Evolutionary conservation across 2,888 invertebrate genomes (phyloP), one percentile per base, ranked within the genome.

Genomic region (Dynastes hyllus): DNA sequence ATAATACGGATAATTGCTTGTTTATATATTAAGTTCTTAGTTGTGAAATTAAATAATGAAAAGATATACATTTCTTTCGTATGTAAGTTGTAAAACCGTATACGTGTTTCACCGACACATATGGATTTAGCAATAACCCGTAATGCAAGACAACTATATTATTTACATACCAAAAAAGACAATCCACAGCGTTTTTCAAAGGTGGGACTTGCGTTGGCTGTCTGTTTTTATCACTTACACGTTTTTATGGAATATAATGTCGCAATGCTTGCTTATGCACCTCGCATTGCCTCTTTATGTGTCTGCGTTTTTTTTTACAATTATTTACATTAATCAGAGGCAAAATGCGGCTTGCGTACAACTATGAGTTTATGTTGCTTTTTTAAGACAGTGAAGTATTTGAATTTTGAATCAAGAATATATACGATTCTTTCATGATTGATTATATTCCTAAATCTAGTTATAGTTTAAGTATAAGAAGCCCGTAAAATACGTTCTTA

Each of bases 81-180:
- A 5, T 2, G 32, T 37, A 37, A 37, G 32, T 37, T 37, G 32
- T 37, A 37, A 37, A 37, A 45, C 11, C 8, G 11, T 45, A 16
- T 27, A 16, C 55, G n/a, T 58, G n/a, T 58, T 22, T 8, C 22
- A 6, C 6, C 2, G 8, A 58, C 16, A 58, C 6, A 58, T 22
- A 22, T 22, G 22, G 22, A 22, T 58, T 8, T 58, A 58, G 55
- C 55, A 58, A 58, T 58, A 58, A 22, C 3, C n/a, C 55, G 1
- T 58, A 3, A 16, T 58, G 55, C 22, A 11, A 11, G 2, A 45
- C 45, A 37, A 37, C 32, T 37, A 37, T 53, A 16, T 53, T 53
- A 58, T 58, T 16, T 22, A 58, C 55, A 58, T 63, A 63, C 29
- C 63, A 27, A 27, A 32, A 61, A 29, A 63, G 63, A 32, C 29